Percentiles rank a stretch among this genome's conserved stretches.
These are phyloP conservation scores for Craseonycteris thonglongyai DNA, from an alignment of 2,113 vertebrate species.

Conservation along the genomic window DNA sequence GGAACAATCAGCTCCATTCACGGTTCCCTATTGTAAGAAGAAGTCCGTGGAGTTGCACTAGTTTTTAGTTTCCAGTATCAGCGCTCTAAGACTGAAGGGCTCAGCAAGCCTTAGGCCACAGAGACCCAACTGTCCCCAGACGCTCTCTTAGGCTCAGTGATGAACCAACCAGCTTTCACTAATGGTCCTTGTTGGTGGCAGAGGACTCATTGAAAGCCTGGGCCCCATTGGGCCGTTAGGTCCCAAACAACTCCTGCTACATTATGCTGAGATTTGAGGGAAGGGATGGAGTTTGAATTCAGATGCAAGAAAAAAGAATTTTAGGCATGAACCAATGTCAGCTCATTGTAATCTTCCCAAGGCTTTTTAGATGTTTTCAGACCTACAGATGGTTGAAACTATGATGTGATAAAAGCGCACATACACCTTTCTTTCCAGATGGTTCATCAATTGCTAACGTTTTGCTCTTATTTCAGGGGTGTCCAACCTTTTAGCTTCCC, in stretches of 20 bases:
- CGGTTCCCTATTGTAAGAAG: not conserved
- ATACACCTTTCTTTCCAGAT: not conserved
- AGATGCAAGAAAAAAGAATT: not conserved
- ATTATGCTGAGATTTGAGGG: not conserved
- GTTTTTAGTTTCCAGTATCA: not conserved
- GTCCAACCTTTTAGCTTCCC: too few species aligned
- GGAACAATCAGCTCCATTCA: not conserved
- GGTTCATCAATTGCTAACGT: not conserved
- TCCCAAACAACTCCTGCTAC: not conserved
- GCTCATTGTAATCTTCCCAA: not conserved
- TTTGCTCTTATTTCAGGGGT: too few species aligned
- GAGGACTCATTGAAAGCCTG: not conserved
- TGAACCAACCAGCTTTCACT: not conserved
- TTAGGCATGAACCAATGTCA: not conserved
- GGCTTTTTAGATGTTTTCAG: conserved; percentile 2
- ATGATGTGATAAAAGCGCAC: not conserved
- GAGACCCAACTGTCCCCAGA: not conserved
- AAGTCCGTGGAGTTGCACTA: not conserved
- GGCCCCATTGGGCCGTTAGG: not conserved
- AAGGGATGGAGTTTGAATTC: not conserved
- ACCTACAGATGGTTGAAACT: not conserved
- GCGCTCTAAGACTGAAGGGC: not conserved
- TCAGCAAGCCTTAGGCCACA: not conserved
- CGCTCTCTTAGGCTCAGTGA: not conserved
- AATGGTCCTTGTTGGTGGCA: not conserved